Conservation (phyloP, 2,797 vertebrate genomes). For the Pseudochirops corinnae region DNA sequence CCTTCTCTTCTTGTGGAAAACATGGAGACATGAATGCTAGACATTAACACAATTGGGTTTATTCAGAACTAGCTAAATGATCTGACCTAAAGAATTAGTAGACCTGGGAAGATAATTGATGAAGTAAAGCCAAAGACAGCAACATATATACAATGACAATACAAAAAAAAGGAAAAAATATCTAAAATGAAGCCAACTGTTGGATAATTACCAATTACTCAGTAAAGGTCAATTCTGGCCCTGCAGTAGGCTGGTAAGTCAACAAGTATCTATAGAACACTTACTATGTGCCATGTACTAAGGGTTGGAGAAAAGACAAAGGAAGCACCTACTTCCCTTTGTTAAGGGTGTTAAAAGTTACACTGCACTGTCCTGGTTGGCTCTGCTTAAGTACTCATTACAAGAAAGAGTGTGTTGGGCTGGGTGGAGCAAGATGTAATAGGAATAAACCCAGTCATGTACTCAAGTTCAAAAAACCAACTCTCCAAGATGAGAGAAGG, state of each 20-base stretch:
- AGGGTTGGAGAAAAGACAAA: background rate
- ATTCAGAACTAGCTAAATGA: background rate
- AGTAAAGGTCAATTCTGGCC: background rate
- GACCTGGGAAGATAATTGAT: background rate
- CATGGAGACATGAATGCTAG: background rate
- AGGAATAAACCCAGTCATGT: background rate
- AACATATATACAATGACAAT: background rate
- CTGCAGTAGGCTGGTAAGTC: background rate
- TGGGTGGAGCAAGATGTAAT: background rate
- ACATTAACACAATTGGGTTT: background rate
- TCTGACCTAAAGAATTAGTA: background rate
- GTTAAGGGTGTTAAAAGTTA: background rate
- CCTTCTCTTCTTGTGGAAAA: background rate
- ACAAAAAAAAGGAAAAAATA: background rate
- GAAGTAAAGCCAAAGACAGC: background rate
- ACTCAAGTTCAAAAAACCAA: background rate
- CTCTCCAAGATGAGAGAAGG: background rate
- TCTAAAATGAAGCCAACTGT: background rate
- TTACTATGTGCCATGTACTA: slow-evolving; percentile 60
- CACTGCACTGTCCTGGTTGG: background rate
- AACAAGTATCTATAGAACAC: background rate
- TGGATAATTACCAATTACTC: background rate
- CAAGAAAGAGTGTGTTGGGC: background rate
- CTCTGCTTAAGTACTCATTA: background rate
- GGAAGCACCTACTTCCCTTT: background rate